These are phyloP conservation scores for Ctenopoma multispine DNA, from an alignment of 2,797 vertebrate genomes.

Conservation along the genomic window DNA sequence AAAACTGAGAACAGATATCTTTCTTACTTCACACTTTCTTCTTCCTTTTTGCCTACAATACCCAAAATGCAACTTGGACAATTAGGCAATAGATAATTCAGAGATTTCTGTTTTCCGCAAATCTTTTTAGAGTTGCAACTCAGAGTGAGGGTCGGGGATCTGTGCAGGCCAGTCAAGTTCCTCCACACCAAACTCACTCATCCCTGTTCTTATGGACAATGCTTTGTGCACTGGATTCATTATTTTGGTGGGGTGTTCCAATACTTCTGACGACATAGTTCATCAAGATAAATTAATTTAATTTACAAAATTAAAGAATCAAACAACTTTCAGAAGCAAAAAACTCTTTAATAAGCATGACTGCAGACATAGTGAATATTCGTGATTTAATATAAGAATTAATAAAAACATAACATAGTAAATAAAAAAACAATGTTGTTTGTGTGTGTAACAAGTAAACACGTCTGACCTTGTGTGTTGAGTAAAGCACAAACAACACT, in stretches of 20 bases:
- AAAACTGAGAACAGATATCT: neutral
- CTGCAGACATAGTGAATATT: neutral
- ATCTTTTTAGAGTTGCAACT: too few species aligned
- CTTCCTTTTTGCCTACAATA: neutral
- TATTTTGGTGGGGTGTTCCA: too few species aligned
- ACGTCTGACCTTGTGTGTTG: neutral
- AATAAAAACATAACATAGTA: too few species aligned
- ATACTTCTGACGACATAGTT: neutral
- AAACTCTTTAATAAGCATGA: neutral
- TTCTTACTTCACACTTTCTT: neutral
- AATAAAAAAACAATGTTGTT: neutral
- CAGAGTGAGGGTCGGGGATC: too few species aligned
- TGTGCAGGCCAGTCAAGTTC: too few species aligned
- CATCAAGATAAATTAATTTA: neutral
- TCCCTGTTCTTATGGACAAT: too few species aligned
- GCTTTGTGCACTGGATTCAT: too few species aligned
- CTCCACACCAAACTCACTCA: too few species aligned
- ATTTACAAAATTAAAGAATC: conserved; percentile 22
- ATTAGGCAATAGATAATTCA: too few species aligned
- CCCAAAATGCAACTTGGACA: too few species aligned
- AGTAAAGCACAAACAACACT: neutral
- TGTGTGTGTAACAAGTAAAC: neutral
- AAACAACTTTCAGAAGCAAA: neutral
- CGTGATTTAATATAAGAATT: neutral
- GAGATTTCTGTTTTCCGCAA: too few species aligned